phyloP scores from a whole-genome alignment of 2,797 vertebrate species.

The Adrianichthys oophorus region DNA sequence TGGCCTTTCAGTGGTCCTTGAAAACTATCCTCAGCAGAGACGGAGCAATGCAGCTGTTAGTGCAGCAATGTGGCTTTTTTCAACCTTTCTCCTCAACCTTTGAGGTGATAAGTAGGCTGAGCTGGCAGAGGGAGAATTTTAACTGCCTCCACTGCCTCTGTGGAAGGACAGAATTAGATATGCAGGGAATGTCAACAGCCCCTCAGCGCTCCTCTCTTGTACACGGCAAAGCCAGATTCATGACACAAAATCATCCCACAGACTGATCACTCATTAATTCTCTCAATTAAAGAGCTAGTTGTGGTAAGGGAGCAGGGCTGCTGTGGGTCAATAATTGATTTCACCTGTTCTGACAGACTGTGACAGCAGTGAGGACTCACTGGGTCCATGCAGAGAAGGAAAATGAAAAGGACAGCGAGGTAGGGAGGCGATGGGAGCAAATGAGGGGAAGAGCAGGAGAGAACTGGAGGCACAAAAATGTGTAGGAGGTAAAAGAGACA shows the following conservation, averaged over 20 bases:
- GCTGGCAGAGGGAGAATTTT: constrained; percentile 24
- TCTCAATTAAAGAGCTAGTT: constrained; percentile 64
- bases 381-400: constrained; percentile 21
- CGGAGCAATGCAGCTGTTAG: constrained; percentile 22
- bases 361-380: constrained; percentile 53
- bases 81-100: constrained; percentile 21
- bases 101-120: constrained; percentile 48
- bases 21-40: constrained; percentile 29
- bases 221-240: constrained; percentile 41
- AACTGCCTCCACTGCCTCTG: constrained; percentile 34
- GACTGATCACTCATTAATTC: constrained; percentile 73
- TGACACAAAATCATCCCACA: constrained; percentile 61
- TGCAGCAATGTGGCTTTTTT: constrained; percentile 33
- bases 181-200: constrained; percentile 47
- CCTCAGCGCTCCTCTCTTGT: constrained; percentile 35
- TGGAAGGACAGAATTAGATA: constrained; percentile 55
- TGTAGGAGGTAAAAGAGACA: constrained; percentile 39
- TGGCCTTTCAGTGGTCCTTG: constrained; percentile 21
- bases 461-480: constrained; percentile 28
- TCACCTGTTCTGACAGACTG: constrained; percentile 73
- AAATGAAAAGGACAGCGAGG: constrained; percentile 39
- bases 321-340: constrained; percentile 72
- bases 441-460: constrained; percentile 17
- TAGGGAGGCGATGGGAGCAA: constrained; percentile 28
- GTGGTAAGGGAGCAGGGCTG: constrained; percentile 51